phyloP scores from a whole-genome alignment of 2,888 invertebrate genomes.

The Plutella xylostella region DNA sequence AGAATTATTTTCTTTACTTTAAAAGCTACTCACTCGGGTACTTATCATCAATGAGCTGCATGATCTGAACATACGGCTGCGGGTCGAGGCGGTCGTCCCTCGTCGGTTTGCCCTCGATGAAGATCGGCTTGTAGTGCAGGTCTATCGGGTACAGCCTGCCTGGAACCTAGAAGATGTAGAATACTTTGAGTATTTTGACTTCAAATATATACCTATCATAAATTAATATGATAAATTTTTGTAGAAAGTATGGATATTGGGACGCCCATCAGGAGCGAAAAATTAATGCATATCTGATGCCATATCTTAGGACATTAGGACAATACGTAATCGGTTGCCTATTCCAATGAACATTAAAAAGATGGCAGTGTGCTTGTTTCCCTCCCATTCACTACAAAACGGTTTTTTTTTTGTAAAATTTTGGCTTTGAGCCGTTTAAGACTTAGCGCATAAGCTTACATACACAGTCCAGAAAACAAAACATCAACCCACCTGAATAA shows the following conservation, averaged over 20 bases:
- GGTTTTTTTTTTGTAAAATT: too few species aligned
- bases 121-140: slow-evolving; percentile 83
- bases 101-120: slow-evolving; percentile 61
- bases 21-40: slow-evolving; percentile 79
- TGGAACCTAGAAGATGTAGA: slow-evolving; percentile 76
- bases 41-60: slow-evolving; percentile 93
- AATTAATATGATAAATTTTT: background rate
- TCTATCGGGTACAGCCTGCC: slow-evolving; percentile 95
- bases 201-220: background rate
- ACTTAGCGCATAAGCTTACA: too few species aligned
- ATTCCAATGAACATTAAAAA: too few species aligned
- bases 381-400: too few species aligned
- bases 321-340: too few species aligned
- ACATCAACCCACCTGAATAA: slow-evolving; percentile 75
- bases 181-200: background rate
- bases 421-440: too few species aligned
- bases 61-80: slow-evolving; percentile 90
- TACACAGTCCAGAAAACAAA: too few species aligned
- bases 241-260: background rate
- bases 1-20: too few species aligned
- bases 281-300: too few species aligned
- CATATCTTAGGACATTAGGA: too few species aligned
- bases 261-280: too few species aligned
- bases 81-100: slow-evolving; percentile 87
- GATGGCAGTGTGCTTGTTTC: too few species aligned